phyloP scores from a whole-genome alignment of 2,797 vertebrate genomes.

The Urocyon cinereoargenteus region DNA sequence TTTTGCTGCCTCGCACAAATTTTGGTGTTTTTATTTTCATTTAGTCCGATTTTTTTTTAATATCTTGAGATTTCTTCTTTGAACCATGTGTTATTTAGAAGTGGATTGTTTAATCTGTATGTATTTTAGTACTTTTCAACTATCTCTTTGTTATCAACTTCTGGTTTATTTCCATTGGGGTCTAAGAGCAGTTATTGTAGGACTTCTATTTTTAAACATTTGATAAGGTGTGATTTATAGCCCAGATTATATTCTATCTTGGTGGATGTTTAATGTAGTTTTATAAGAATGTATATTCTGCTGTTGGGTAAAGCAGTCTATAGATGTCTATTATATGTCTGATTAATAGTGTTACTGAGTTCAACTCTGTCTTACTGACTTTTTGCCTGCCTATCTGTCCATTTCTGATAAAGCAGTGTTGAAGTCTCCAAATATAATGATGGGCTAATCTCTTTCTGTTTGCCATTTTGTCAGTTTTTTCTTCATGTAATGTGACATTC shows the following conservation, averaged over 20 bases:
- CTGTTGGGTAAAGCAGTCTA: neutral
- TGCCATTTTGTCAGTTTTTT: neutral
- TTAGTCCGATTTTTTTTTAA: neutral
- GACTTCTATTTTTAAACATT: neutral
- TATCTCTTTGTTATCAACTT: neutral
- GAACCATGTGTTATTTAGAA: neutral
- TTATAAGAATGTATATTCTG: neutral
- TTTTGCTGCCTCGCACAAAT: neutral
- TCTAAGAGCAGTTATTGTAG: neutral
- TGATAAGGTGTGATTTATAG: neutral
- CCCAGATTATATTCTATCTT: neutral
- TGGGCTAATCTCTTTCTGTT: neutral
- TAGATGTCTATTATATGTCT: neutral
- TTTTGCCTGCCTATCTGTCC: neutral
- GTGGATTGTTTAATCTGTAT: neutral
- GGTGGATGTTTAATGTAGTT: neutral
- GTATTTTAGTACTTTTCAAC: neutral
- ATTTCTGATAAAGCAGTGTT: neutral
- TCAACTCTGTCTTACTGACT: neutral
- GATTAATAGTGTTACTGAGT: neutral
- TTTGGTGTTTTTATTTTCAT: neutral
- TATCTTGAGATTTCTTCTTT: neutral
- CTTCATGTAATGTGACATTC: too few species aligned
- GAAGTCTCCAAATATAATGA: too few species aligned
- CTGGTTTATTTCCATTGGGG: neutral